These are phyloP conservation scores for Centropyge bicolor DNA, from an alignment of 2,797 vertebrate genomes.

Conservation along the genomic window DNA sequence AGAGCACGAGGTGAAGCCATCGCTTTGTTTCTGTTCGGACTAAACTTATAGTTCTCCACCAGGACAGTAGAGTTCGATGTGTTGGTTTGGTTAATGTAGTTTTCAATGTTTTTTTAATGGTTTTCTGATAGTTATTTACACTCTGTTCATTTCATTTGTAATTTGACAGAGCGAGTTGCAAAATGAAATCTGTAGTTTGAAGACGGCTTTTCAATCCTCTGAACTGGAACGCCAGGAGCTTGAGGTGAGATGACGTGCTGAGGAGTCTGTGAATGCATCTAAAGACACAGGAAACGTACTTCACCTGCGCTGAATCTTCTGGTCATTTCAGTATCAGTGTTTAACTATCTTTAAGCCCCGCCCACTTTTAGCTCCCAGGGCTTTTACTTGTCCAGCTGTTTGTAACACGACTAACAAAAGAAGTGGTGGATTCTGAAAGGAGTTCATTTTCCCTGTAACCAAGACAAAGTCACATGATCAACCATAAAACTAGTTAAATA, in stretches of 20 bases:
- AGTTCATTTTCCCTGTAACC: neutral
- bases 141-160: slow-evolving; percentile 31
- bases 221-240: slow-evolving; percentile 86
- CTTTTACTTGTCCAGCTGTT: no score
- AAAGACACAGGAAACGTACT: neutral
- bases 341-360: neutral
- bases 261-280: neutral
- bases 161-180: slow-evolving; percentile 87
- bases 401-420: no score
- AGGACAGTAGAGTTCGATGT: neutral
- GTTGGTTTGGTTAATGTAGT: slow-evolving; percentile 21
- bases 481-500: neutral
- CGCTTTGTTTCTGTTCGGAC: neutral
- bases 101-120: neutral
- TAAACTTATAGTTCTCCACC: neutral
- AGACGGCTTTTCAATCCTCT: slow-evolving; percentile 82
- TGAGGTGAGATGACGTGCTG: slow-evolving; percentile 83
- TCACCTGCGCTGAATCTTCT: neutral
- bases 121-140: neutral
- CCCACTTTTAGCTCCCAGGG: no score
- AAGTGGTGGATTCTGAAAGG: neutral
- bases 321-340: neutral
- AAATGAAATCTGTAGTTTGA: slow-evolving; percentile 87
- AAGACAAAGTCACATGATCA: neutral
- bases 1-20: slow-evolving; percentile 88